Percentiles rank a stretch among this genome's conserved stretches.
phyloP scores from a whole-genome alignment of 2,797 vertebrate genomes.

The Ispidina lecontei region DNA sequence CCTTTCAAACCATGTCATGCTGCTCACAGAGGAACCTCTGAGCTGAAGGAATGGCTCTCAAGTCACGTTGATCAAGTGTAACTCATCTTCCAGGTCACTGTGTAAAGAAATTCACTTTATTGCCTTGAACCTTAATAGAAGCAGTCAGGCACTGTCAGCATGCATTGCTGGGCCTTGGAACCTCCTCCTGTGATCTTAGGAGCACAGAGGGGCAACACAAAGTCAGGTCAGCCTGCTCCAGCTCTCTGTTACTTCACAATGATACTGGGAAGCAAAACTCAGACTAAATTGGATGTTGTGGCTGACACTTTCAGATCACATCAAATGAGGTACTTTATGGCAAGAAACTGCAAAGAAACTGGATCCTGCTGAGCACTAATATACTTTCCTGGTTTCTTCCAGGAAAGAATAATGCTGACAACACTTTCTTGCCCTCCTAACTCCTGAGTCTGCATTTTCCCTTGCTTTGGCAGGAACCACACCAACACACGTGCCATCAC shows the following conservation, averaged over 20 bases:
- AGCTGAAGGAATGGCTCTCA: background rate
- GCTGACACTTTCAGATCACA: background rate
- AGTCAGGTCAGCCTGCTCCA: background rate
- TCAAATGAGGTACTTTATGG: background rate
- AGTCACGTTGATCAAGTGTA: constrained; percentile 5
- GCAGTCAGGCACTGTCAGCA: background rate
- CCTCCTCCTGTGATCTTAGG: background rate
- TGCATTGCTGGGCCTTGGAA: background rate
- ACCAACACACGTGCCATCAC: background rate
- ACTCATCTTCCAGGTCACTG: constrained; percentile 38
- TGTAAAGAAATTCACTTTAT: constrained; percentile 15
- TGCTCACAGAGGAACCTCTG: background rate
- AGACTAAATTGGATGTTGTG: background rate
- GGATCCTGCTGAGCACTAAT: background rate
- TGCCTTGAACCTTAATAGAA: constrained; percentile 1
- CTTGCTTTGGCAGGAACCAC: constrained; percentile 15
- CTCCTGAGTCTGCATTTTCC: background rate
- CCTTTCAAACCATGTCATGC: background rate
- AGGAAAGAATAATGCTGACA: background rate
- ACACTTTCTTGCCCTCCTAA: background rate
- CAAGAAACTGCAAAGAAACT: background rate
- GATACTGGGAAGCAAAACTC: background rate
- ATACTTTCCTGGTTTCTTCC: background rate
- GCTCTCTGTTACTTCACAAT: background rate
- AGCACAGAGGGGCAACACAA: background rate